phyloP scores from a whole-genome alignment of 1,140 invertebrate genomes.

The Pseudomyrmex dendroicus region DNA sequence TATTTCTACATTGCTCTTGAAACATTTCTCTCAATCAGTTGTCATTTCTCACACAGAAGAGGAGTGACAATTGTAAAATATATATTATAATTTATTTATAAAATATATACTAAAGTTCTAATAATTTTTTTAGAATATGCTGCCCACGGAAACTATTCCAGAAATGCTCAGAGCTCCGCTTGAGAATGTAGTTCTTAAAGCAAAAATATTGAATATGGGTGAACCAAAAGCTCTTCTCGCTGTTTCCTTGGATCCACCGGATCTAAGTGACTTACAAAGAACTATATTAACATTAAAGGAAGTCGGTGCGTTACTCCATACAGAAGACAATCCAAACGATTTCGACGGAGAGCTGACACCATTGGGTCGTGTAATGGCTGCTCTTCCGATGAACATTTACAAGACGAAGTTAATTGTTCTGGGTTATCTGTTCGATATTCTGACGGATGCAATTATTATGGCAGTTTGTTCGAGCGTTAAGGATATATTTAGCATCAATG shows the following conservation, averaged over 20 bases:
- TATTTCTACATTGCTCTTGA: background rate
- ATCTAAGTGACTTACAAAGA: conserved; percentile 91
- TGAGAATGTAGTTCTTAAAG: conserved; percentile 92
- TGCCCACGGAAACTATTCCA: conserved; percentile 87
- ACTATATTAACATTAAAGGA: conserved; percentile 95
- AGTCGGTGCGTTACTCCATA: conserved; percentile 90
- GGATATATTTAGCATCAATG: conserved; percentile 92
- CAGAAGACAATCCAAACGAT: conserved; percentile 83
- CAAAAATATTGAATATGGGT: conserved; percentile 94
- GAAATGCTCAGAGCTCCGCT: conserved; percentile 94
- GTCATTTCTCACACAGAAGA: background rate
- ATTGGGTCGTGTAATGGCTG: conserved; percentile 93
- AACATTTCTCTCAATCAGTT: background rate
- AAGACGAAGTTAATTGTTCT: conserved; percentile 94
- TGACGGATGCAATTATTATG: conserved; percentile 95
- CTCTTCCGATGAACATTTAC: conserved; percentile 93
- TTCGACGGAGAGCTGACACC: conserved; percentile 96
- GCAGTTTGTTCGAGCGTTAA: conserved; percentile 93
- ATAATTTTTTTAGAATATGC: conserved; percentile 44
- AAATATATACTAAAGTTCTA: conserved; percentile 8
- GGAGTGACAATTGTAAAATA: background rate
- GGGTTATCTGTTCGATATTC: conserved; percentile 93
- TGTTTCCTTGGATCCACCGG: conserved; percentile 94
- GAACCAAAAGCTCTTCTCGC: conserved; percentile 93
- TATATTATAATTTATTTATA: background rate